Percentiles rank a stretch among this genome's conserved stretches.
Conservation (phyloP, 2,797 vertebrate genomes). For the Mormyrops boulengeri region DNA sequence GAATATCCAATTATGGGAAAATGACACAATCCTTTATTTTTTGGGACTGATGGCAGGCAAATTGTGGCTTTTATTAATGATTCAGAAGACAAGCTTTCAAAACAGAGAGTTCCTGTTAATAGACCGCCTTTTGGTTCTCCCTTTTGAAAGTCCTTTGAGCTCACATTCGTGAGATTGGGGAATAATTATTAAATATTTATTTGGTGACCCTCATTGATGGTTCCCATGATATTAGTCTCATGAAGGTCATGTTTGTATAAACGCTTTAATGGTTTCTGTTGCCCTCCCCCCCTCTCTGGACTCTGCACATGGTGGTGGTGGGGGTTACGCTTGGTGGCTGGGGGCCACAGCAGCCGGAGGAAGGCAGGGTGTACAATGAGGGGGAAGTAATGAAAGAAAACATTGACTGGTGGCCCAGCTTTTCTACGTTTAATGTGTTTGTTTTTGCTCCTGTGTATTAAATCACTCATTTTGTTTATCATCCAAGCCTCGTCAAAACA, state of each 20-base stretch:
- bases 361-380: background rate
- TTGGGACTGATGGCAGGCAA: background rate
- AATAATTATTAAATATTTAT: constrained; percentile 44
- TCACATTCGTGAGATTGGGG: constrained; percentile 31
- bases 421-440: background rate
- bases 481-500: background rate
- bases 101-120: constrained; percentile 33
- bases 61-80: constrained; percentile 28
- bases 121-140: constrained; percentile 28
- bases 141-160: constrained; percentile 34
- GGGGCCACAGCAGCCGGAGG: constrained; percentile 19
- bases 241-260: constrained; percentile 39
- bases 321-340: no score
- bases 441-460: background rate
- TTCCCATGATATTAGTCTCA: constrained; percentile 39
- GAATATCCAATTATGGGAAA: background rate
- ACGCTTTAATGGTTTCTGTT: background rate
- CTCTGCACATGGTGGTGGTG: no score
- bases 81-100: constrained; percentile 27
- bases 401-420: background rate
- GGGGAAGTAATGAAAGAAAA: background rate
- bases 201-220: constrained; percentile 34
- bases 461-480: background rate
- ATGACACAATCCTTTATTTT: constrained; percentile 6
- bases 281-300: background rate